Percentiles rank a stretch among this genome's conserved stretches.
phyloP scores from a whole-genome alignment of 2,888 invertebrate genomes.

The Plebejus melissa region DNA sequence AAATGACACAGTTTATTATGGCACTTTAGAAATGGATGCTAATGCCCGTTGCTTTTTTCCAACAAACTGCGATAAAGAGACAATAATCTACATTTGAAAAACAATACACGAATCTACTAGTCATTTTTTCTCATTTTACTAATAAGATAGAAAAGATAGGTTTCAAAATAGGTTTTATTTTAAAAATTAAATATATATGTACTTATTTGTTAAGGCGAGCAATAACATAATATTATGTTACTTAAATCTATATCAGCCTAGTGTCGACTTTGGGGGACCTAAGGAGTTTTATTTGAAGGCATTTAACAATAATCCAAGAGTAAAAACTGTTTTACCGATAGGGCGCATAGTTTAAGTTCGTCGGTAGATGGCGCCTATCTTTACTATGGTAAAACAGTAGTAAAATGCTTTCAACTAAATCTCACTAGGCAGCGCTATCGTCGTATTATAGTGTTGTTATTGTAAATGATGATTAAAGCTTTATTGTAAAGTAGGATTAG shows the following conservation, averaged over 20 bases:
- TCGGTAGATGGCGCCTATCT: background rate
- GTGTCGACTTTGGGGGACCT: background rate
- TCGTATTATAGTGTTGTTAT: conserved; percentile 59
- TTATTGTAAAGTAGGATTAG: conserved; percentile 75
- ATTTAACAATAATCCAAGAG: background rate
- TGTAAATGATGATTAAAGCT: conserved; percentile 76
- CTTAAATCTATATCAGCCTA: conserved; percentile 18
- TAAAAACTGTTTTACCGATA: background rate
- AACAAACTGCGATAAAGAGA: conserved; percentile 19
- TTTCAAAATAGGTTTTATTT: conserved; percentile 11
- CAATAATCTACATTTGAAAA: conserved; percentile 20
- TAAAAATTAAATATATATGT: background rate
- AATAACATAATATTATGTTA: background rate
- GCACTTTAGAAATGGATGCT: background rate
- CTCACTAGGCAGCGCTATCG: conserved; percentile 54
- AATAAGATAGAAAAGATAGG: background rate
- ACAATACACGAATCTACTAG: conserved; percentile 12
- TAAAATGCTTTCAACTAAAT: conserved; percentile 39
- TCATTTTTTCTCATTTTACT: conserved; percentile 13
- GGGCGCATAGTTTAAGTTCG: background rate
- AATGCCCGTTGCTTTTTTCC: background rate
- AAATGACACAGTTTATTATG: too few relatives aligned
- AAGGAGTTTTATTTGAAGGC: background rate
- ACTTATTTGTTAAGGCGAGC: conserved; percentile 12
- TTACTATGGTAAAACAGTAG: background rate